Conservation (phyloP, 2,113 vertebrate species). For the Rhinogobius similis region DNA sequence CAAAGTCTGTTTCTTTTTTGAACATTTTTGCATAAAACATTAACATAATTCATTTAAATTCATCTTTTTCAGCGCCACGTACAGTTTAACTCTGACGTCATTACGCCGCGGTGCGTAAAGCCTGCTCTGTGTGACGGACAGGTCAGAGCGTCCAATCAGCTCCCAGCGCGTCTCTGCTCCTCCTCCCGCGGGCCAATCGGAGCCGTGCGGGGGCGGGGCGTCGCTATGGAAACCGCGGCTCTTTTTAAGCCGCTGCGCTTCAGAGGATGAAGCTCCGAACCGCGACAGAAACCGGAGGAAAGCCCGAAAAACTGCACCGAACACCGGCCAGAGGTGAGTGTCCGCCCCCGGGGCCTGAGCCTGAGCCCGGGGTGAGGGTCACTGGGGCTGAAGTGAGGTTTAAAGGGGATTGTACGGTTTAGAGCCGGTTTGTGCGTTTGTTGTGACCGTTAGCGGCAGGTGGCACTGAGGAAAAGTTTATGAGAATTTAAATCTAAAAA, state of each 20-base stretch:
- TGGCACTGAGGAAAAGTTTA: too few species aligned
- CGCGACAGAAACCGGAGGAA: background rate
- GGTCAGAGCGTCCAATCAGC: conserved; percentile 42
- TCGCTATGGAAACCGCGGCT: conserved; percentile 56
- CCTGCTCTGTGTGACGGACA: conserved; percentile 53
- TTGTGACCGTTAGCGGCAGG: too few species aligned
- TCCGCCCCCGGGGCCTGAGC: too few species aligned
- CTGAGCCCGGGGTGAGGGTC: too few species aligned
- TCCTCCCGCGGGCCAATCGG: conserved; percentile 44
- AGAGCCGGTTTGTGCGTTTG: too few species aligned
- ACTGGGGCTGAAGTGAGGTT: too few species aligned
- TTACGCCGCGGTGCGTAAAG: conserved; percentile 19
- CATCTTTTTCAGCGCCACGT: conserved; percentile 67
- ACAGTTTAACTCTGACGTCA: conserved; percentile 58
- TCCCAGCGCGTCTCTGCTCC: conserved; percentile 48
- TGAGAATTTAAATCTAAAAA: too few species aligned
- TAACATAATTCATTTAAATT: too few species aligned
- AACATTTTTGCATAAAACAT: too few species aligned
- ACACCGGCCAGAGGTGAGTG: background rate
- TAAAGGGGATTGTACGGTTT: too few species aligned
- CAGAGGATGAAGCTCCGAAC: background rate
- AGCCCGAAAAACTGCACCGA: background rate
- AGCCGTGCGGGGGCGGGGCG: conserved; percentile 40
- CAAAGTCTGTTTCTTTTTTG: too few species aligned
- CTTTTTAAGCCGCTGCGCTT: background rate